phyloP scores from a whole-genome alignment of 1,140 invertebrate species.

The Heliconius nattereri region DNA sequence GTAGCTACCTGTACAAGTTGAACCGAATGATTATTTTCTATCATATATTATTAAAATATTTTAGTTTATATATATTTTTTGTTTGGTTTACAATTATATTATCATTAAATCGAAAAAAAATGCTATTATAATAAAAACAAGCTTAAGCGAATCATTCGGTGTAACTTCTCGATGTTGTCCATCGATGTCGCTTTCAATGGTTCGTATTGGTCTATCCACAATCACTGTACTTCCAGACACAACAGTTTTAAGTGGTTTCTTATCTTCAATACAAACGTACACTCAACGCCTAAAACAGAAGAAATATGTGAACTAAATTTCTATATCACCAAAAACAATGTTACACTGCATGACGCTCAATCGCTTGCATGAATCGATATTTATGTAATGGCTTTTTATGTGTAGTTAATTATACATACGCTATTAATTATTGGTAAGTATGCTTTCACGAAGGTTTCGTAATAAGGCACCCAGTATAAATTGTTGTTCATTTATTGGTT shows the following conservation, averaged over 20 bases:
- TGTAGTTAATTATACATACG: constrained; percentile 57
- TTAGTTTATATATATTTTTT: too few species aligned
- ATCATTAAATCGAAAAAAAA: background rate
- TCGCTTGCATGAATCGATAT: constrained; percentile 74
- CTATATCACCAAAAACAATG: constrained; percentile 45
- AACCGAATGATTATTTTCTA: constrained; percentile 50
- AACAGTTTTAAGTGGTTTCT: constrained; percentile 43
- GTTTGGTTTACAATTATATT: background rate
- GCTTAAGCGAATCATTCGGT: constrained; percentile 16
- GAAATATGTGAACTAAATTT: background rate
- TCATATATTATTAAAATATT: background rate
- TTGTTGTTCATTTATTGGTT: constrained; percentile 23
- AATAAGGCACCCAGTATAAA: constrained; percentile 34
- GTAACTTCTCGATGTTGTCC: constrained; percentile 69
- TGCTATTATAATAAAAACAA: background rate
- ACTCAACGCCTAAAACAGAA: constrained; percentile 54
- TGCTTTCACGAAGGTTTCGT: constrained; percentile 42
- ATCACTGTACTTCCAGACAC: constrained; percentile 67
- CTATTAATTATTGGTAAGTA: constrained; percentile 52
- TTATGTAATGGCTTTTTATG: constrained; percentile 76
- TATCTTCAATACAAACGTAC: constrained; percentile 31
- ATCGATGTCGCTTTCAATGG: constrained; percentile 79
- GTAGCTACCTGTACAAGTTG: constrained; percentile 67
- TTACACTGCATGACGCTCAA: constrained; percentile 72
- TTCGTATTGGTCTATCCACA: constrained; percentile 75